phyloP scores from a whole-genome alignment of 2,797 vertebrate genomes.

The Pterois miles region DNA sequence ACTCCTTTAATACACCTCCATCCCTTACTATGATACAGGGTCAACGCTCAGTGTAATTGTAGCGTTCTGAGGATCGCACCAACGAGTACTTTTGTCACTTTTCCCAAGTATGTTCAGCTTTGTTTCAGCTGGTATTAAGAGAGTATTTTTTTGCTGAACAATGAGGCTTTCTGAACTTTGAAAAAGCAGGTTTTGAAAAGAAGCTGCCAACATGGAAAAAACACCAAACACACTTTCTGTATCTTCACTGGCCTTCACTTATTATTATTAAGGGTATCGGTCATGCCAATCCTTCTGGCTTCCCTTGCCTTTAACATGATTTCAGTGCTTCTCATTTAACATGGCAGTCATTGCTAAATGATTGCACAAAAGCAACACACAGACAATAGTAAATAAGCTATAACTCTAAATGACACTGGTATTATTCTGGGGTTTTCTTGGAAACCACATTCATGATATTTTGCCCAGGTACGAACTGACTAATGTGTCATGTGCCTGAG shows the following conservation, averaged over 20 bases:
- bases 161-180: background rate
- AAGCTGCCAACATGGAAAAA: background rate
- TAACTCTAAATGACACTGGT: slow-evolving; percentile 47
- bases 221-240: slow-evolving; percentile 54
- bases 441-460: slow-evolving; percentile 24
- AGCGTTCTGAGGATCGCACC: background rate
- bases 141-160: slow-evolving; percentile 8
- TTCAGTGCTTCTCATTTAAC: slow-evolving; percentile 2
- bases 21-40: slow-evolving; percentile 24
- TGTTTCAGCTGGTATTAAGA: slow-evolving; percentile 1
- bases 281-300: slow-evolving; percentile 39
- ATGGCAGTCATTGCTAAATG: background rate
- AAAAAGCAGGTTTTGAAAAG: background rate
- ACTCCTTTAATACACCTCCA: slow-evolving; percentile 17
- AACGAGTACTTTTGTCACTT: slow-evolving; percentile 3
- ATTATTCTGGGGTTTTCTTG: slow-evolving; percentile 27
- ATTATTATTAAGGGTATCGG: slow-evolving; percentile 28
- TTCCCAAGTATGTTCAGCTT: background rate
- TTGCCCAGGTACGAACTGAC: slow-evolving; percentile 9
- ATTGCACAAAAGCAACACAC: slow-evolving; percentile 5
- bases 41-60: background rate
- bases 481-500: slow-evolving; percentile 51
- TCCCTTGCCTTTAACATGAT: slow-evolving; percentile 14
- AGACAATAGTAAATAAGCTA: slow-evolving; percentile 47
- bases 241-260: slow-evolving; percentile 30